Base-by-base conservation (phyloP, 2,797 vertebrate genomes). In the Nyctalus aviator region DNA sequence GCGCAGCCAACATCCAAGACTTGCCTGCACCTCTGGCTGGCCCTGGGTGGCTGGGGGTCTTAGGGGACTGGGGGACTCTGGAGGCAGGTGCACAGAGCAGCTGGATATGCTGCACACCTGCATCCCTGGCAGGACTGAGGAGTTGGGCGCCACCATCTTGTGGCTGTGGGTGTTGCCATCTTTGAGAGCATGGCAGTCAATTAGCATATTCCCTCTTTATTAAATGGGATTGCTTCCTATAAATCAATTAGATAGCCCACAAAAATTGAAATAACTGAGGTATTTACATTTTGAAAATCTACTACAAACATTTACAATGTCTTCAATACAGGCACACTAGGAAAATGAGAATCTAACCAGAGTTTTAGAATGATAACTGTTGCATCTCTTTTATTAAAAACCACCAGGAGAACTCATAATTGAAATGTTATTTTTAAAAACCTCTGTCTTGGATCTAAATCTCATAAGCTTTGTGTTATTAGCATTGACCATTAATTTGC, bases 401-500 rank as follows among this genome's bases (percentile, higher is more conserved):
- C 32, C 73, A 97, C 89, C 50, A 96, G 86, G 93, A 97, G 66
- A 93, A 95, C 88, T 96, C 95, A 93, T 96, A 95, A 95, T 94
- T 96, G 50, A 95, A 97, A 95, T 90, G 37, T 88, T 97, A 76
- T 97, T 97, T 97, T 88, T 44, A 96, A 88, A 87, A 59, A 55
- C 71, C 75, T 97, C 90, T 96, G 62, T 96, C 94, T 96, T 87
- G 73, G 57, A 97, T 77, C 69, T 95, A 97, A 96, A 96, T 97
- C 94, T 96, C 94, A 90, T 96, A 96, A 97, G 97, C 86, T 95
- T 97, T 76, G 68, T 94, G 85, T 94, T 96, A 97, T 96, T 97
- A 96, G 23, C 84, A 97, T 92, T 97, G 96, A 97, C 83, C 95
- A 96, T 97, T 98, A 97, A 97, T 96, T 98, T 97, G 78, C 57